These are phyloP conservation scores for Eudasyphora cyanicolor DNA, from an alignment of 2,888 invertebrate genomes.

Conservation along the genomic window DNA sequence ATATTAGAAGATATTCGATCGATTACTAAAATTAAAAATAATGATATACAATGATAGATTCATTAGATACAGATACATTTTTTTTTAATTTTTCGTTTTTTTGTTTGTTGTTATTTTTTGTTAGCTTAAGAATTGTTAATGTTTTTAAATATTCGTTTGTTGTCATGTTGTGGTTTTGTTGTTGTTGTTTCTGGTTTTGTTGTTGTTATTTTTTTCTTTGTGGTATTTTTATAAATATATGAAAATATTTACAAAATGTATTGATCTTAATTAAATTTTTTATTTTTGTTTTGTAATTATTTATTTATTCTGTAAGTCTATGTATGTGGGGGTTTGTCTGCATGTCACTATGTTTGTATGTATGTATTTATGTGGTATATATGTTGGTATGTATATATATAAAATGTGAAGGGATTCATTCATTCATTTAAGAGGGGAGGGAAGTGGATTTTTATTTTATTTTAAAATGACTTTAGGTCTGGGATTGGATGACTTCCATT, in stretches of 20 bases:
- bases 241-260: constrained; percentile 60
- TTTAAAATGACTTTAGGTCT: neutral
- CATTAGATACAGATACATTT: constrained; percentile 57
- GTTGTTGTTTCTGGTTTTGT: neutral
- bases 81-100: constrained; percentile 9
- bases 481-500: too few relatives aligned
- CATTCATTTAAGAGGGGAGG: neutral
- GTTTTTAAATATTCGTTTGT: constrained; percentile 23
- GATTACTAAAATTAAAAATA: constrained; percentile 63
- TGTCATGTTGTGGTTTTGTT: constrained; percentile 12
- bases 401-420: neutral
- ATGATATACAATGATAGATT: constrained; percentile 65
- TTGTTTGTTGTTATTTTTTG: neutral
- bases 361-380: neutral
- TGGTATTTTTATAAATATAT: constrained; percentile 47
- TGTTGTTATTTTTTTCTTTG: constrained; percentile 14
- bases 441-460: neutral
- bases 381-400: constrained; percentile 9
- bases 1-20: constrained; percentile 57
- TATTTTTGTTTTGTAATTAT: constrained; percentile 3
- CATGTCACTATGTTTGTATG: constrained; percentile 14
- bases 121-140: constrained; percentile 24
- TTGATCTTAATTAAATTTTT: constrained; percentile 20
- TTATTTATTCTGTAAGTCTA: constrained; percentile 14
- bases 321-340: constrained; percentile 25